Conservation (phyloP, 2,113 vertebrate species). For the Rhinoptilus africanus region DNA sequence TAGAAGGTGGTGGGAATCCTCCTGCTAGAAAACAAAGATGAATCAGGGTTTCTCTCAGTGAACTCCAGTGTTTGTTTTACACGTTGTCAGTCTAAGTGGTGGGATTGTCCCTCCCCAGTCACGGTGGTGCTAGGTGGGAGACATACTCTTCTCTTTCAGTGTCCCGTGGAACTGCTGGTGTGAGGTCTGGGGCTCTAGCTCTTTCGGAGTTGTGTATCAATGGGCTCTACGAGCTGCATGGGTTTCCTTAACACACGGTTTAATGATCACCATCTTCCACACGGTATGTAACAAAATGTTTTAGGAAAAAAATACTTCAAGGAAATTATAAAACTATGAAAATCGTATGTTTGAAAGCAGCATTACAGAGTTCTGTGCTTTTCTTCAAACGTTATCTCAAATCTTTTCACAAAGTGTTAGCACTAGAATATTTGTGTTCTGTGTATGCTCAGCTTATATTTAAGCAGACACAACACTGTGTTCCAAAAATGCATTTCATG, state of each 20-base stretch:
- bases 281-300: background rate
- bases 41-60: background rate
- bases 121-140: background rate
- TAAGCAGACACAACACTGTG: background rate
- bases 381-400: background rate
- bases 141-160: background rate
- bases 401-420: background rate
- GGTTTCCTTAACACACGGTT: background rate
- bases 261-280: background rate
- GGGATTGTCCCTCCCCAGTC: background rate
- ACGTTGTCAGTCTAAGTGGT: background rate
- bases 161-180: background rate
- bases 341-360: background rate
- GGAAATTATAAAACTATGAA: background rate
- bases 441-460: background rate
- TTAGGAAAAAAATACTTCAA: background rate
- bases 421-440: background rate
- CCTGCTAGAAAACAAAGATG: background rate
- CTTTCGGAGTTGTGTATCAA: rapidly evolving
- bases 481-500: background rate
- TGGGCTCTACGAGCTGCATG: background rate
- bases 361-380: background rate
- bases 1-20: background rate
- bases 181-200: background rate
- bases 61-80: background rate